Evolutionary conservation across 2,888 invertebrate genomes (phyloP).

Genomic region (Tenthredo livida): DNA sequence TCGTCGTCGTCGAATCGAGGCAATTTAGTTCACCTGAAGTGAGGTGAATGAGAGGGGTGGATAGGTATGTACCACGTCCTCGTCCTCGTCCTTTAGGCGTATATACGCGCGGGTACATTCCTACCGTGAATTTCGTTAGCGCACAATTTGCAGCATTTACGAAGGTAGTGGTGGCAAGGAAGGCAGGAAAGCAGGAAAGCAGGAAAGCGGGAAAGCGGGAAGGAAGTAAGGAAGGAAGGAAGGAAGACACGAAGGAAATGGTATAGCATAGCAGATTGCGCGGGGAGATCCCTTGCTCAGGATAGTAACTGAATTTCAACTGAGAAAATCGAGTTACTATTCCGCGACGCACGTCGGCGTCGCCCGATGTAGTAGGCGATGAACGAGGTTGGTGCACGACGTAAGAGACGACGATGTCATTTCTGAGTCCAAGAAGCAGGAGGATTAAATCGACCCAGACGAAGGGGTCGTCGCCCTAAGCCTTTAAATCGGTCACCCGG

Average conservation of each 20-base stretch:
- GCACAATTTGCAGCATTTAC: slow-evolving; percentile 43
- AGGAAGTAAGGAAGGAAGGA: slow-evolving; percentile 21
- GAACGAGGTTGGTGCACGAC: background rate
- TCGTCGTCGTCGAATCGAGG: slow-evolving; percentile 24
- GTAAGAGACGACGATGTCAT: slow-evolving; percentile 6
- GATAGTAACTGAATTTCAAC: slow-evolving; percentile 28
- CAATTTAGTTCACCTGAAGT: slow-evolving; percentile 40
- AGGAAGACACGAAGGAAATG: background rate
- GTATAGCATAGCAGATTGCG: slow-evolving; percentile 11
- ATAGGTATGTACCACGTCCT: background rate
- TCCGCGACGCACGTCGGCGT: slow-evolving; percentile 5
- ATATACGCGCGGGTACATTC: background rate
- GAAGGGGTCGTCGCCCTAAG: slow-evolving; percentile 44
- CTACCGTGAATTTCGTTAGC: slow-evolving; percentile 27
- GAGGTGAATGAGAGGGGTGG: background rate
- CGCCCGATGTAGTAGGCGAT: background rate
- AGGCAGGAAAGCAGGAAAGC: background rate
- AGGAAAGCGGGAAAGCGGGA: slow-evolving; percentile 7
- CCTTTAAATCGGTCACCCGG: slow-evolving; percentile 47
- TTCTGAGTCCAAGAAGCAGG: slow-evolving; percentile 8
- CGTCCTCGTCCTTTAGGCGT: background rate
- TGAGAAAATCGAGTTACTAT: slow-evolving; percentile 30
- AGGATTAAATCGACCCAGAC: slow-evolving; percentile 45
- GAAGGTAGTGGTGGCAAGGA: background rate
- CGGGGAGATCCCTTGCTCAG: background rate